phyloP scores from a whole-genome alignment of 2,113 vertebrate genomes.

The Ptilonorhynchus violaceus region DNA sequence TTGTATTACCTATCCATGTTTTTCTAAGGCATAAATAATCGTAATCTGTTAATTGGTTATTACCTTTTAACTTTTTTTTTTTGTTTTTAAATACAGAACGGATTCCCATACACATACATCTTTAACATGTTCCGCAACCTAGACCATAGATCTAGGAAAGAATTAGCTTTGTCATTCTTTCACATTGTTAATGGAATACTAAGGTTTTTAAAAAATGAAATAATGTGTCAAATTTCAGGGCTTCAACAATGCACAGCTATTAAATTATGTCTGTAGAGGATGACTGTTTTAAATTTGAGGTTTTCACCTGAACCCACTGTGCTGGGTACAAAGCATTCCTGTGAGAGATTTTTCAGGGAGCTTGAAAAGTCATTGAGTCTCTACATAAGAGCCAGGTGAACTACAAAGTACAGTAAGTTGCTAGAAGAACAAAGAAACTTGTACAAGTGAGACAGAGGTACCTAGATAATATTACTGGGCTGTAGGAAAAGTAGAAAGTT shows the following conservation, averaged over 20 bases:
- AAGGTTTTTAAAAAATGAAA: neutral
- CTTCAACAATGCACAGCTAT: neutral
- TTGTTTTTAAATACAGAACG: neutral
- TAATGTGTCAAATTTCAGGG: neutral
- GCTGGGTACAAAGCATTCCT: neutral
- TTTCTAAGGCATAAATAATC: neutral
- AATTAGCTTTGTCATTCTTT: neutral
- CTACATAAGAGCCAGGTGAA: neutral
- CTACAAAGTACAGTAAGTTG: neutral
- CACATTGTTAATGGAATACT: neutral
- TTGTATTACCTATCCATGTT: neutral
- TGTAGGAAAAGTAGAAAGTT: neutral
- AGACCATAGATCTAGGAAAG: neutral
- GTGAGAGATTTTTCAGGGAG: neutral
- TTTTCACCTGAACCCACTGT: neutral
- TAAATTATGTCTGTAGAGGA: neutral
- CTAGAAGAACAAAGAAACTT: neutral
- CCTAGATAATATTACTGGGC: neutral
- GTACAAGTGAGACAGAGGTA: neutral
- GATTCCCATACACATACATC: neutral
- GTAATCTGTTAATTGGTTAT: neutral
- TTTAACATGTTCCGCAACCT: neutral
- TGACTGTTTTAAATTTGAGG: neutral
- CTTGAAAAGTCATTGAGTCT: neutral
- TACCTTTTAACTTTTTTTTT: neutral